A percentile compares a stretch with the other conserved stretches of the same genome.
These are phyloP conservation scores for Novumbra hubbsi DNA, from an alignment of 2,797 vertebrate genomes.

Conservation along the genomic window DNA sequence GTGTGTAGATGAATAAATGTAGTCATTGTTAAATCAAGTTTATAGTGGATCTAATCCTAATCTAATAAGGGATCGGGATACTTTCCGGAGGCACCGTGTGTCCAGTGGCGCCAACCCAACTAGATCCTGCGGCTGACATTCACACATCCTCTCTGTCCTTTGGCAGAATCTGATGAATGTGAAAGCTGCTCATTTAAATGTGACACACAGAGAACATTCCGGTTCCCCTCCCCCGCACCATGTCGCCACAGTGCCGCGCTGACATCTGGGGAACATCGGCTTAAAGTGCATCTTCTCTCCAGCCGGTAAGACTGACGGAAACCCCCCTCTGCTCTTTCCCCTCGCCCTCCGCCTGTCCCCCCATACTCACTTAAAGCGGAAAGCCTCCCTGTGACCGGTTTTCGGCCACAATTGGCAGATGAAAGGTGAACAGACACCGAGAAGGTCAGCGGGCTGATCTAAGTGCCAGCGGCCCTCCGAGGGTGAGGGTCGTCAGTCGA, in stretches of 20 bases:
- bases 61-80: too few relatives aligned
- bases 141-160: background rate
- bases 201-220: background rate
- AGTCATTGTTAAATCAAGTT: too few relatives aligned
- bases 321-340: background rate
- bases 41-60: too few relatives aligned
- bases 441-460: constrained; percentile 10
- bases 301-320: background rate
- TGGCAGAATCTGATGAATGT: background rate
- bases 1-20: too few relatives aligned
- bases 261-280: background rate
- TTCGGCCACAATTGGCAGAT: background rate
- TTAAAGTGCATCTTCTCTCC: background rate
- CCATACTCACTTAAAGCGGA: background rate
- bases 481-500: constrained; percentile 2
- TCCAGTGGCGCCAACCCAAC: too few relatives aligned
- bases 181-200: too few relatives aligned
- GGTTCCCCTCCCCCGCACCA: background rate
- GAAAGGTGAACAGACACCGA: background rate
- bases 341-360: background rate
- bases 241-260: background rate
- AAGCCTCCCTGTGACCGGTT: background rate
- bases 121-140: too few relatives aligned
- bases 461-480: constrained; percentile 2
- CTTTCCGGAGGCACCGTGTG: too few relatives aligned